A percentile compares a stretch with the other conserved stretches of the same genome.
phyloP scores from a whole-genome alignment of 2,797 vertebrate genomes.

The Chelonia mydas region DNA sequence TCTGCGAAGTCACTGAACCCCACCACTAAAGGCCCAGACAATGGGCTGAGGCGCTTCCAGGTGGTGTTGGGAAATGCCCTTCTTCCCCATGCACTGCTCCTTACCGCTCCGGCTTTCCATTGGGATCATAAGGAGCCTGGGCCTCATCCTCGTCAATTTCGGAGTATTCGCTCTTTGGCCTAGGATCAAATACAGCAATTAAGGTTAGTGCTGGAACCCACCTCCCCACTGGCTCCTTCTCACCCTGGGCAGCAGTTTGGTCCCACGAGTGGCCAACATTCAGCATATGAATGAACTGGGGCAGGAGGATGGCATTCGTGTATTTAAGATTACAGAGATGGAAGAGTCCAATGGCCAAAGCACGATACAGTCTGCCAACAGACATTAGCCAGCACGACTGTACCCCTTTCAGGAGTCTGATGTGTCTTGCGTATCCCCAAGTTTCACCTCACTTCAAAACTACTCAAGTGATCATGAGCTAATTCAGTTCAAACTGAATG shows the following conservation, averaged over 20 bases:
- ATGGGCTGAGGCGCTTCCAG: rapidly evolving
- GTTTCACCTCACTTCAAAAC: too few species aligned
- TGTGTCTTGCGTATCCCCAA: too few species aligned
- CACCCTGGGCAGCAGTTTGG: background rate
- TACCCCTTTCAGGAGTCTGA: too few species aligned
- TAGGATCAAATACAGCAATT: constrained; percentile 67
- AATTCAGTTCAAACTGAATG: too few species aligned
- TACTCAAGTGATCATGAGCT: too few species aligned
- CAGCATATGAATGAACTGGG: background rate
- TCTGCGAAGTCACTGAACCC: background rate
- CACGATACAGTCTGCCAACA: background rate
- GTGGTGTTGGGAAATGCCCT: background rate
- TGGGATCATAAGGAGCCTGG: constrained; percentile 94
- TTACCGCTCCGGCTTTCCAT: constrained; percentile 95
- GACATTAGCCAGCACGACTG: background rate
- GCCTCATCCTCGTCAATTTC: constrained; percentile 97
- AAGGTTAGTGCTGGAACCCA: background rate
- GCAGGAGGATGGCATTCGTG: background rate
- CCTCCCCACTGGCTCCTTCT: rapidly evolving
- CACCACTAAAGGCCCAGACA: background rate
- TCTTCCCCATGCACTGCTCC: background rate
- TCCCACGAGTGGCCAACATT: rapidly evolving
- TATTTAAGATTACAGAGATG: background rate
- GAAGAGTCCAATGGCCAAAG: background rate
- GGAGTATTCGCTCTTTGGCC: constrained; percentile 99